Conservation (phyloP, 2,888 invertebrate species). For the Pocota personata region DNA sequence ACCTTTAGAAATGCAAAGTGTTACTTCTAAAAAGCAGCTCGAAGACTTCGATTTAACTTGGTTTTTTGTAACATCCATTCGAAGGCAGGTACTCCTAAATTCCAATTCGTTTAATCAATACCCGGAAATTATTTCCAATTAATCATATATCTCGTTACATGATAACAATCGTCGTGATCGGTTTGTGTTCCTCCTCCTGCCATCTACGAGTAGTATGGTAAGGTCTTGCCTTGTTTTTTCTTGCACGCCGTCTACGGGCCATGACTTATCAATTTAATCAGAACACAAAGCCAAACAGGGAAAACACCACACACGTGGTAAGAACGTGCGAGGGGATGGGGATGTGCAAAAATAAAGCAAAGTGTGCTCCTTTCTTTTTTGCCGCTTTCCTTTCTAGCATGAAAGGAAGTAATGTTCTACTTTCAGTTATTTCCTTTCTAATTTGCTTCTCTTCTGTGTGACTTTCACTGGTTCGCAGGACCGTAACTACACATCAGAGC, state of each 20-base stretch:
- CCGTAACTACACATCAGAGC: neutral
- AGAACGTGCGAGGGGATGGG: neutral
- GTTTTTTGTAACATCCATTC: too few relatives aligned
- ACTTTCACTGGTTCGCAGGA: neutral
- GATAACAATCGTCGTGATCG: slow-evolving; percentile 1
- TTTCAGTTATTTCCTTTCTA: slow-evolving; percentile 39
- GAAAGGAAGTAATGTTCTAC: slow-evolving; percentile 38
- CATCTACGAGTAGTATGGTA: too few relatives aligned
- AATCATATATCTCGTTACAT: slow-evolving; percentile 2
- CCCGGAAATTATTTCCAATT: slow-evolving; percentile 17
- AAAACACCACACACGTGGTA: neutral
- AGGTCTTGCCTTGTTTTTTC: neutral
- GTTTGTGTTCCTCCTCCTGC: neutral
- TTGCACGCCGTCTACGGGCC: neutral
- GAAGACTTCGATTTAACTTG: too few relatives aligned
- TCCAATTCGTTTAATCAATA: neutral
- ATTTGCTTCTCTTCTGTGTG: slow-evolving; percentile 21
- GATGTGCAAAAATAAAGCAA: neutral
- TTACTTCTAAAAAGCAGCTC: too few relatives aligned
- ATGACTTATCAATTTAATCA: slow-evolving; percentile 34
- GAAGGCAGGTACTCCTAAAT: neutral
- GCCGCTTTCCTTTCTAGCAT: neutral
- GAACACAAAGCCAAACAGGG: neutral
- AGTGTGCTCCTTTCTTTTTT: neutral
- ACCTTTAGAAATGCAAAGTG: too few relatives aligned